Base-by-base conservation (phyloP, 2,797 vertebrate species). In the Myotis findleyi region DNA sequence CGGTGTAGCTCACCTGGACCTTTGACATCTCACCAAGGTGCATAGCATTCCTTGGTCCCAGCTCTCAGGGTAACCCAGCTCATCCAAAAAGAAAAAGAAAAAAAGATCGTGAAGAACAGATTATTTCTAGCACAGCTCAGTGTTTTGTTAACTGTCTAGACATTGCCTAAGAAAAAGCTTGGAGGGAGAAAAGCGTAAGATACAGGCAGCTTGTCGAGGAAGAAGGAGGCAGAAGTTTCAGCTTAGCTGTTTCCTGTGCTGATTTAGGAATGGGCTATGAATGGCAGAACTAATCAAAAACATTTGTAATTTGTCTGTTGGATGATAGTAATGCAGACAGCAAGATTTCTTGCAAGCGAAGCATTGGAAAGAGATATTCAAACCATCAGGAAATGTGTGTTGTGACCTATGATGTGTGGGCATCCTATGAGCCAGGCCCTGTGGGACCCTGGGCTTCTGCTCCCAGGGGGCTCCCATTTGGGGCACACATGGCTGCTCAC, bases 201-300 rank as follows among this genome's bases (percentile, higher is more conserved):
- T 87, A 47, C 38, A 71, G 83, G 87, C 96, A 94, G 94, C 92
- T 93, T 95, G 90, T 87, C 33, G 86, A 92, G 94, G 80, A 95
- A 92, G 92, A 96, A 93, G 93, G 96, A 94, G 79, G 68, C 82
- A 96, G 94, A 96, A 96, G 94, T 96, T 97, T 95, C 87, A 57
- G 94, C 90, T 93, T 96, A 81, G 94, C 94, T 93, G 91, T 95
- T 96, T 97, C 96, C 96, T 97, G 92, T 96, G 92, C 96, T 95
- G 93, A 96, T 96, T 96, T 92, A 94, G 95, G 83, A 96, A 91
- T 69, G 27, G 75, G 57, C 94, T 96, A 14, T 93, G 94, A 95
- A 96, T 94, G 93, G 90, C 82, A 87, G 76, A 76, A 85, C 95
- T 97, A 96, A 96, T 97, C 94, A 97, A 84, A 97, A 96, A 91